These are phyloP conservation scores for Rhinoderma darwinii DNA, from an alignment of 2,113 vertebrate species.

Conservation along the genomic window DNA sequence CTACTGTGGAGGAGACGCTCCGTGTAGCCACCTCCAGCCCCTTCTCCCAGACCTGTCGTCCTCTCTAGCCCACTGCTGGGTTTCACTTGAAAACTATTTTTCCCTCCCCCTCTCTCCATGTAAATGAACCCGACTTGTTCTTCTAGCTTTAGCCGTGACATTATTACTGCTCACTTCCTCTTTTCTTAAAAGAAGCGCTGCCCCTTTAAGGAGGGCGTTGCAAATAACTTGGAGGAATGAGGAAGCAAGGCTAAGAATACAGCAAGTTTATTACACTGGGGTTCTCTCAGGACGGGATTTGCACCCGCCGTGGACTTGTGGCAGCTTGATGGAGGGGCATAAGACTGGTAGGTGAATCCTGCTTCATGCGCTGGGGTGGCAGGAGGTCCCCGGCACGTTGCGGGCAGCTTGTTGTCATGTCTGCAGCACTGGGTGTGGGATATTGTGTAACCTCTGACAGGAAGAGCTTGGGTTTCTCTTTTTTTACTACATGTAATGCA, in stretches of 20 bases:
- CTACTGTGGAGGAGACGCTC: neutral
- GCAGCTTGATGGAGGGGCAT: conserved; percentile 40
- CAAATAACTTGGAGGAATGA: conserved; percentile 35
- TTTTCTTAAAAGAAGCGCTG: conserved; percentile 8
- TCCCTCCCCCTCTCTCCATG: neutral
- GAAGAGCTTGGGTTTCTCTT: neutral
- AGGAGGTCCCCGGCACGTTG: neutral
- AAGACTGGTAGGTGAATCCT: conserved; percentile 2
- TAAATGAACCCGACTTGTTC: neutral
- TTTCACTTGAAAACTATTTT: neutral
- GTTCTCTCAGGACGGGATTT: neutral
- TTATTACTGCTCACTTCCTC: conserved; percentile 47
- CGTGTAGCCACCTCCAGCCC: neutral
- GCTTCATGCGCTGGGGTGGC: neutral
- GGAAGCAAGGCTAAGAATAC: conserved; percentile 14
- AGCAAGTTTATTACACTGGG: neutral
- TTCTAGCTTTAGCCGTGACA: neutral
- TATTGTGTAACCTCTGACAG: conserved; percentile 55
- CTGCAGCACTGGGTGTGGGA: conserved; percentile 41
- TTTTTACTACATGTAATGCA: neutral
- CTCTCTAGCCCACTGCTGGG: neutral
- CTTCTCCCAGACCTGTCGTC: neutral
- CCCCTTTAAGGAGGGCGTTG: conserved; percentile 53
- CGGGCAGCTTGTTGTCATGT: neutral
- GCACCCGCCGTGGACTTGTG: too few relatives aligned